Percentiles rank a stretch among this genome's conserved stretches.
These are phyloP conservation scores for Leptinotarsa lineolata DNA, from an alignment of 1,140 invertebrate genomes.

Conservation along the genomic window DNA sequence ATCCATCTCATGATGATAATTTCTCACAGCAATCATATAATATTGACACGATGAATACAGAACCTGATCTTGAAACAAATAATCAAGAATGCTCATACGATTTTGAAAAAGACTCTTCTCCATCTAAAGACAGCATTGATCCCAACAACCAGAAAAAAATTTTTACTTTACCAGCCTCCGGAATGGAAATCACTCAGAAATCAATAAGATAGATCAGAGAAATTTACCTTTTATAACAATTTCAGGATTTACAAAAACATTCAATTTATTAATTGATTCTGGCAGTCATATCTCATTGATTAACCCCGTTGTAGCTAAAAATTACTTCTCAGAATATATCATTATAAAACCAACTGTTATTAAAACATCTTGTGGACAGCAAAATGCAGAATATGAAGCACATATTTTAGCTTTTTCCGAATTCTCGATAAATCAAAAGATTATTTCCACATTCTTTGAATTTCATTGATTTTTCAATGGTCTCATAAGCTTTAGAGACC, in stretches of 20 bases:
- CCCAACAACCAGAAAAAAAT: too few relatives aligned
- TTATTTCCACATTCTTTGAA: not conserved
- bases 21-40: not conserved
- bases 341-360: not conserved
- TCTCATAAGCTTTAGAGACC: not conserved
- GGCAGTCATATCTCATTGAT: not conserved
- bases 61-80: too few relatives aligned
- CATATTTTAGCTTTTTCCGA: not conserved
- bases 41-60: not conserved
- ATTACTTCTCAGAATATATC: not conserved
- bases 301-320: not conserved
- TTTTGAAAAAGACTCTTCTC: not conserved
- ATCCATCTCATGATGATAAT: not conserved
- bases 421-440: constrained; percentile 1
- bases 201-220: not conserved
- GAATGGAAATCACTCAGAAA: not conserved
- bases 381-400: not conserved
- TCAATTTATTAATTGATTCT: not conserved
- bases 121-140: too few relatives aligned
- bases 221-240: not conserved
- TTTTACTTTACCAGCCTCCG: not conserved
- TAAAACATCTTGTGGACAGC: constrained; percentile 10
- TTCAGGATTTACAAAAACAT: not conserved
- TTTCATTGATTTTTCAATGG: constrained; percentile 1
- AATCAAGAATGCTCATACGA: not conserved